Evolutionary conservation across 2,797 vertebrate genomes (phyloP).

Genomic region (Chloroceryle amazona): DNA sequence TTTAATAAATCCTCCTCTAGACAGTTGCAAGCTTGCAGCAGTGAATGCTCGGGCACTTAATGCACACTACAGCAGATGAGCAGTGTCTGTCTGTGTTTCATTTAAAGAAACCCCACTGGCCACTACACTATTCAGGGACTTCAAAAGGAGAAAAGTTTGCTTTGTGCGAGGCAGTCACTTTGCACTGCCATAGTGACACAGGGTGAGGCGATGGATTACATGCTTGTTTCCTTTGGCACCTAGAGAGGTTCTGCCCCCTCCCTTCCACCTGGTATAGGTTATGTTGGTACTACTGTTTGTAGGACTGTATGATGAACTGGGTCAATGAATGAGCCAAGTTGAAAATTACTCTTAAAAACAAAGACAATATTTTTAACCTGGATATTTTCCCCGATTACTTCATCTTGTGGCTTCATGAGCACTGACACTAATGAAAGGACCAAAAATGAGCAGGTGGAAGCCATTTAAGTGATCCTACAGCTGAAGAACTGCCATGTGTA

Average conservation of each 20-base stretch:
- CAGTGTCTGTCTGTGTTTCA: background rate
- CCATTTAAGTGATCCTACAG: background rate
- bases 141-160: background rate
- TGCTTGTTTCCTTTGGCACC: background rate
- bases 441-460: background rate
- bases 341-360: background rate
- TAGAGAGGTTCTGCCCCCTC: background rate
- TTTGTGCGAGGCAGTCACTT: background rate
- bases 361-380: background rate
- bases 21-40: background rate
- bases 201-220: fast-evolving
- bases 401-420: background rate
- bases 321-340: background rate
- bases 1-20: background rate
- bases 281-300: background rate
- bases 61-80: background rate
- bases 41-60: background rate
- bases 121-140: background rate
- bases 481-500: background rate
- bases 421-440: background rate
- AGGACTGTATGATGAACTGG: background rate
- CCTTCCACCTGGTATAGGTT: background rate
- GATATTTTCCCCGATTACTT: background rate
- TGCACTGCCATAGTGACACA: background rate
- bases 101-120: background rate